Evolutionary conservation across 2,888 invertebrate genomes (phyloP), one percentile per base, ranked within the genome.

Genomic region (Andrena bicolor): DNA sequence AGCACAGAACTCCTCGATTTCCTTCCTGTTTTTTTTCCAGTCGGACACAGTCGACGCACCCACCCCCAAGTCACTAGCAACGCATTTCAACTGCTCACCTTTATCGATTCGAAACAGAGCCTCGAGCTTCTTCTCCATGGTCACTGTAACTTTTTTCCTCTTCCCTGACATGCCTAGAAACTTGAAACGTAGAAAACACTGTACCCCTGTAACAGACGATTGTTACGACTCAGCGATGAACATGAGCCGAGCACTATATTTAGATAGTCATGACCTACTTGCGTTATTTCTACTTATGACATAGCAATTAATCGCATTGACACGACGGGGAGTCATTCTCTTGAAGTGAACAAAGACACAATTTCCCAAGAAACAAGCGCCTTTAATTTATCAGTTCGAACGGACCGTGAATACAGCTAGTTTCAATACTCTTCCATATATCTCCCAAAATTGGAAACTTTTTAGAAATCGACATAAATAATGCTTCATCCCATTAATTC

Each of bases 81-180:
- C 68, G 26, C 26, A 23, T 32, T 48, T 78, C 26, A 76, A 16
- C 26, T 61, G 41, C 26, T 78, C 78, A 5, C 68, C 68, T 26
- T 77, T 68, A 28, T 78, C 68, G 1, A 76, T 77, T 20, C 78
- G 13, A 20, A 63, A 68, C 10, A 78, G 23, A 68, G 68, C 66
- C 20, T 63, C 63, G 0, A 76, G 30, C 20, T 78, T 78, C 66
- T 76, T 78, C 7, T 53, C 60, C 23, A 76, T 76, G 10, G 77
- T 76, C 8, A 76, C 35, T 6, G 66, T 76, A 5, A 78, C 66
- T 8, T 78, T 78, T 48, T 76, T 78, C 41, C 76, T 77, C 63
- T 69, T 79, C 0, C 53, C 78, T 68, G 78, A 63, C 78, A 79
- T 69, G 5, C 48, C 51, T 79, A 56, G 32, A 68, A 28, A 63